phyloP scores from a whole-genome alignment of 2,888 invertebrate genomes.

The Pristionchus exspectatus region DNA sequence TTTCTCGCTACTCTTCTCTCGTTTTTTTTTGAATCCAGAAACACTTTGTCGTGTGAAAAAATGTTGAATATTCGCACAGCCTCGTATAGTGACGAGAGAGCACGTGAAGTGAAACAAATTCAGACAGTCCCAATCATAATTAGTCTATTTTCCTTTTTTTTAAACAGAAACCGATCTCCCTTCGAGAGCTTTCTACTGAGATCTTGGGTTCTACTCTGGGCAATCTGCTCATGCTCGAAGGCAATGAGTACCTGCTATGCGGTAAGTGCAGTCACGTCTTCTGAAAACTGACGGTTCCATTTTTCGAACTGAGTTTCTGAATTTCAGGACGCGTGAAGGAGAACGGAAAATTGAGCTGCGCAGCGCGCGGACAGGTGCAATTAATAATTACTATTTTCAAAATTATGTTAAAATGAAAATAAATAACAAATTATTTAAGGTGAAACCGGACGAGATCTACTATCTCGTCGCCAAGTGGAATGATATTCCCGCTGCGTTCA shows the following conservation, averaged over 20 bases:
- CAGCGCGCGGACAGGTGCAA: not conserved
- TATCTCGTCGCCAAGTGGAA: slow-evolving; percentile 3
- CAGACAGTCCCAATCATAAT: too few relatives aligned
- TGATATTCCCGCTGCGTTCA: not conserved
- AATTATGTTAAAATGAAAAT: too few relatives aligned
- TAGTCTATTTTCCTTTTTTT: too few relatives aligned
- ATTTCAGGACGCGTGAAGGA: not conserved
- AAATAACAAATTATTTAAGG: not conserved
- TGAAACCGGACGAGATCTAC: slow-evolving; percentile 23
- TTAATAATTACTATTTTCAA: not conserved
- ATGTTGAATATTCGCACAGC: too few relatives aligned
- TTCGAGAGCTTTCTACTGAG: not conserved
- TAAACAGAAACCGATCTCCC: not conserved
- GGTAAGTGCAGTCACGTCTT: not conserved
- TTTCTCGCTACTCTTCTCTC: too few relatives aligned
- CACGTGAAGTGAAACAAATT: too few relatives aligned
- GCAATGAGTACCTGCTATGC: slow-evolving; percentile 22
- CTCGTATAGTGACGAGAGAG: too few relatives aligned
- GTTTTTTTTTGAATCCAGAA: not conserved
- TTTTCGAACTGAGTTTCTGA: too few relatives aligned
- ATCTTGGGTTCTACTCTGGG: not conserved
- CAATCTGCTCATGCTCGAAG: not conserved
- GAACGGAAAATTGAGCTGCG: not conserved
- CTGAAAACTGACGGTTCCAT: too few relatives aligned
- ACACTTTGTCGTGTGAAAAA: too few relatives aligned